Percentiles rank a stretch among this genome's conserved stretches.
Evolutionary conservation across 1,140 invertebrate species (phyloP).

Genomic region (Battus philenor): DNA sequence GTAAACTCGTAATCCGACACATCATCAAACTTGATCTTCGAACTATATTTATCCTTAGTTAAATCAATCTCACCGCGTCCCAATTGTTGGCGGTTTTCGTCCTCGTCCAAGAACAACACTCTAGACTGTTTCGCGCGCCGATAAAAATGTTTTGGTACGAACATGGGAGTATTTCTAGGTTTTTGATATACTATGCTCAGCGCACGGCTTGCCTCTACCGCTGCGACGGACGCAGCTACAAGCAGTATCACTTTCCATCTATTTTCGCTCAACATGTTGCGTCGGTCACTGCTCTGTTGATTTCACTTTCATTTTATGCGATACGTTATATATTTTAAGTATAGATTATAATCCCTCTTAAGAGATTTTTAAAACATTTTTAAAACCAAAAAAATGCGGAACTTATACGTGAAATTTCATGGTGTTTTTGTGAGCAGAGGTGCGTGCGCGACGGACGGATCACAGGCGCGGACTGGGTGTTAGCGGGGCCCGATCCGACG

Average conservation of each 20-base stretch:
- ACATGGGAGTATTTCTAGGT: constrained; percentile 51
- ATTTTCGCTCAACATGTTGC: constrained; percentile 67
- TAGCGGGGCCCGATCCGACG: constrained; percentile 26
- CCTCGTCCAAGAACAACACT: constrained; percentile 56
- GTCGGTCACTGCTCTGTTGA: constrained; percentile 52
- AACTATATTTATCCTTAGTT: constrained; percentile 38
- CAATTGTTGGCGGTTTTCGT: constrained; percentile 42
- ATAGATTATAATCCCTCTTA: constrained; percentile 12
- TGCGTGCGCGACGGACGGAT: constrained; percentile 27
- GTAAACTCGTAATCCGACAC: constrained; percentile 57
- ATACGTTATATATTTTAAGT: constrained; percentile 17
- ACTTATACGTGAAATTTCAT: constrained; percentile 29
- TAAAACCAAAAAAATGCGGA: constrained; percentile 14
- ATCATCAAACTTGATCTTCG: constrained; percentile 62
- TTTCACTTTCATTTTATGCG: constrained; percentile 67
- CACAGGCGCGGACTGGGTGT: constrained; percentile 34
- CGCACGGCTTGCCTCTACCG: constrained; percentile 53
- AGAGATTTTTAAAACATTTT: constrained; percentile 25
- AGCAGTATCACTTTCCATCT: constrained; percentile 69
- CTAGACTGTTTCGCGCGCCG: constrained; percentile 40
- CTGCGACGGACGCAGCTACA: constrained; percentile 44
- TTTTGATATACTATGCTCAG: constrained; percentile 51
- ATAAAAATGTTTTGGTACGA: constrained; percentile 46
- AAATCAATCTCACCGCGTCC: constrained; percentile 60
- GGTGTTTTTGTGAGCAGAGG: constrained; percentile 21